Percentiles rank a stretch among this genome's conserved stretches.
Evolutionary conservation across 2,888 invertebrate genomes (phyloP).

Genomic region (Lycia hirtaria): DNA sequence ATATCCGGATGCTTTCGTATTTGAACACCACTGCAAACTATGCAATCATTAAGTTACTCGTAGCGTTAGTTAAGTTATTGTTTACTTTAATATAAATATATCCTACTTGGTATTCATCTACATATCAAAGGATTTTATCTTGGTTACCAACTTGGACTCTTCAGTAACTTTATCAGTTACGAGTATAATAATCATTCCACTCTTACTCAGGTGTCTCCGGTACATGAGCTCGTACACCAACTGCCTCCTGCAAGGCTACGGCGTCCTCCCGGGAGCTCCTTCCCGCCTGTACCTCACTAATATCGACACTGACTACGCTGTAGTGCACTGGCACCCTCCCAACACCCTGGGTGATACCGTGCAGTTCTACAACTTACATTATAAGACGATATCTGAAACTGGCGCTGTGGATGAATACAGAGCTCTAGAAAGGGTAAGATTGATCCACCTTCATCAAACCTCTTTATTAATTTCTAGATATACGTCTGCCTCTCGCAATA

Average conservation of each 20-base stretch:
- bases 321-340: constrained; percentile 92
- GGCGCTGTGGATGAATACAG: constrained; percentile 82
- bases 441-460: no score
- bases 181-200: not conserved
- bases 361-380: constrained; percentile 87
- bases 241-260: constrained; percentile 93
- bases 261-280: constrained; percentile 91
- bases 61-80: no score
- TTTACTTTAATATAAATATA: no score
- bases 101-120: no score
- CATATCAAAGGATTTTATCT: not conserved
- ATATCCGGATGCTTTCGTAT: no score
- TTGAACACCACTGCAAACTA: no score
- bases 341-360: constrained; percentile 90
- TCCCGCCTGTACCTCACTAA: constrained; percentile 89
- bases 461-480: no score
- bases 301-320: constrained; percentile 90
- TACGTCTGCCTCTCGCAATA: no score
- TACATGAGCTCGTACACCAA: constrained; percentile 93
- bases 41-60: no score
- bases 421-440: constrained; percentile 78
- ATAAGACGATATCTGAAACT: constrained; percentile 75
- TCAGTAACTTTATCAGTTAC: not conserved
- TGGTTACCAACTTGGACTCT: not conserved
- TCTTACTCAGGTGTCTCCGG: constrained; percentile 86